Base-by-base conservation (phyloP, 2,888 invertebrate genomes). In the Nephrocerus scutellatus region DNA sequence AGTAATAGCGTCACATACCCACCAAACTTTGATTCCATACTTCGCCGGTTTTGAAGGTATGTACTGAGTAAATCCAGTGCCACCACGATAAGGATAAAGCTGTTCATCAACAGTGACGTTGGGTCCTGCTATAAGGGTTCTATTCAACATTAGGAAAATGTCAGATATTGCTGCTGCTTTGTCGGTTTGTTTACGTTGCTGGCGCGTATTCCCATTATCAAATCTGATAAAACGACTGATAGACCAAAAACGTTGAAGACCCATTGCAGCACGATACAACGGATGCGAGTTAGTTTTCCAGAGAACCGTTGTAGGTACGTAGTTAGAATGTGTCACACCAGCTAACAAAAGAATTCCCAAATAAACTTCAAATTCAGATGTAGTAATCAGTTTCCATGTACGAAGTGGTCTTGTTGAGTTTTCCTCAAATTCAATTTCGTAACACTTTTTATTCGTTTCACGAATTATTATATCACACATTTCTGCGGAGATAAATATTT, bases 51-150 rank as follows among this genome's bases (percentile, higher is more conserved):
- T n/a, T n/a, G n/a, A n/a, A n/a, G n/a, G n/a, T n/a, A n/a, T n/a
- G n/a, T n/a, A n/a, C n/a, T n/a, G n/a, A n/a, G n/a, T n/a, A n/a
- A n/a, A n/a, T n/a, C n/a, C n/a, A 19, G 51, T 53, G 18, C 46
- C 41, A 12, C 53, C 53, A 20, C 54, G 48, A 37, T 44, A 57
- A 16, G 55, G 48, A 43, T 41, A 53, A 10, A 56, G 43, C 33
- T 56, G 53, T 34, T 56, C 55, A 34, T 58, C 54, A 24, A 56
- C 45, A 22, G 55, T 57, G 23, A 57, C 23, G 36, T 47, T 41
- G 32, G 42, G 52, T 19, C 44, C 46, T 41, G 56, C 24, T 33
- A 18, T 24, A 18, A 32, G 25, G 14, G 25, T 34, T 14, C 26
- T 19, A 25, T 26, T 26, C 26, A 26, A 9, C 14, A 24, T 34